Evolutionary conservation across 2,113 vertebrate genomes (phyloP).

Genomic region (Leucoraja erinaceus): DNA sequence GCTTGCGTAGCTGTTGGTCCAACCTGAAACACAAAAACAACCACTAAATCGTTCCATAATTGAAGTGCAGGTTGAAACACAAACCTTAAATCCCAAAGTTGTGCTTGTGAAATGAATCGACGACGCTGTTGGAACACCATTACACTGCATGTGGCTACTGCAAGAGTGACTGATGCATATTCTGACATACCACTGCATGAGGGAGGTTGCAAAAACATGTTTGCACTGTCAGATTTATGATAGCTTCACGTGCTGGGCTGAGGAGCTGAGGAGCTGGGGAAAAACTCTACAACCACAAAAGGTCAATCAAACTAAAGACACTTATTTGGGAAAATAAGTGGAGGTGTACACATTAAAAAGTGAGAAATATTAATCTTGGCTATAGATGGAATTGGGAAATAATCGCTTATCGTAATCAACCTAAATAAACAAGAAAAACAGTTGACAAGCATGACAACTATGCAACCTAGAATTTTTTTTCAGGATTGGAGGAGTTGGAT

Average conservation of each 20-base stretch:
- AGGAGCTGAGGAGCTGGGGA: no score
- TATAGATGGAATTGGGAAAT: not conserved
- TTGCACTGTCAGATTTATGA: not conserved
- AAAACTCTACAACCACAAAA: no score
- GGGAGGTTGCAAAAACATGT: not conserved
- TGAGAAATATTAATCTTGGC: not conserved
- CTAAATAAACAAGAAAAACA: not conserved
- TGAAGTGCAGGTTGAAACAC: not conserved
- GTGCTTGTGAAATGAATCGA: not conserved
- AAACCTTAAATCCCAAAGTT: not conserved
- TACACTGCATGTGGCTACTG: not conserved
- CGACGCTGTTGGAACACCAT: not conserved
- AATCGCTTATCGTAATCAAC: not conserved
- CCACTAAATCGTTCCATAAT: not conserved
- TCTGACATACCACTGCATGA: not conserved
- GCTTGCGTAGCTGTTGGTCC: constrained; percentile 97
- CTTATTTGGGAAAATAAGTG: not conserved
- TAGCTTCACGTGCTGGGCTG: not conserved
- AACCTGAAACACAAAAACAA: constrained; percentile 59
- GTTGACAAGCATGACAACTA: not conserved
- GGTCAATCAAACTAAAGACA: not conserved
- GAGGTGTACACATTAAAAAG: not conserved
- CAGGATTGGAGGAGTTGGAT: not conserved
- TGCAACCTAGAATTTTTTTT: not conserved
- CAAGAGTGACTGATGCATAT: not conserved